Percentiles rank a stretch among this genome's conserved stretches.
Conservation (phyloP, 2,113 vertebrate species). For the Galbula dea region DNA sequence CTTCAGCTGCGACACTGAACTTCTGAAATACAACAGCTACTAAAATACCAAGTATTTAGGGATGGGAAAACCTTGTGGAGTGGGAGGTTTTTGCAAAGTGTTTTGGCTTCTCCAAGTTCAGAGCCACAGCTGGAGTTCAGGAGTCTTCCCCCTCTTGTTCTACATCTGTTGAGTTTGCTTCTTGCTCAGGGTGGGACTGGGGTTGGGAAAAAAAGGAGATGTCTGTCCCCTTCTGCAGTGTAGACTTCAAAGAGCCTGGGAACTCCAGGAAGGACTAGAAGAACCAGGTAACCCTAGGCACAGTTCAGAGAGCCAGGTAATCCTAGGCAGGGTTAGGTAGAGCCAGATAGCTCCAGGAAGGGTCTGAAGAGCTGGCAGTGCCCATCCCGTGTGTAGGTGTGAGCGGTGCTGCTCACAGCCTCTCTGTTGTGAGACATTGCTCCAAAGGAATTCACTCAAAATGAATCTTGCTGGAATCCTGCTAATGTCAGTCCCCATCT, state of each 20-base stretch:
- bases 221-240: accelerated
- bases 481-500: background rate
- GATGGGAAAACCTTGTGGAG: background rate
- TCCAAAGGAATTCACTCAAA: background rate
- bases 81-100: background rate
- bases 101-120: background rate
- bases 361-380: background rate
- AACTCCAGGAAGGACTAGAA: background rate
- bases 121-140: background rate
- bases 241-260: background rate
- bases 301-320: background rate
- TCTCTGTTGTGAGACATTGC: background rate
- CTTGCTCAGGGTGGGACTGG: background rate
- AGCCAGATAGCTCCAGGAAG: background rate
- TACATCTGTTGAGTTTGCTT: background rate
- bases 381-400: accelerated
- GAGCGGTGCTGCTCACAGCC: background rate
- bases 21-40: constrained; percentile 58
- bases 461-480: background rate
- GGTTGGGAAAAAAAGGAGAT: accelerated
- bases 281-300: background rate
- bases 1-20: constrained; percentile 31
- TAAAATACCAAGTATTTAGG: background rate
- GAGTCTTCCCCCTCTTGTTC: background rate
- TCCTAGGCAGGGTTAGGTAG: background rate